Conservation (phyloP, 2,888 invertebrate genomes). For the Plutella xylostella region DNA sequence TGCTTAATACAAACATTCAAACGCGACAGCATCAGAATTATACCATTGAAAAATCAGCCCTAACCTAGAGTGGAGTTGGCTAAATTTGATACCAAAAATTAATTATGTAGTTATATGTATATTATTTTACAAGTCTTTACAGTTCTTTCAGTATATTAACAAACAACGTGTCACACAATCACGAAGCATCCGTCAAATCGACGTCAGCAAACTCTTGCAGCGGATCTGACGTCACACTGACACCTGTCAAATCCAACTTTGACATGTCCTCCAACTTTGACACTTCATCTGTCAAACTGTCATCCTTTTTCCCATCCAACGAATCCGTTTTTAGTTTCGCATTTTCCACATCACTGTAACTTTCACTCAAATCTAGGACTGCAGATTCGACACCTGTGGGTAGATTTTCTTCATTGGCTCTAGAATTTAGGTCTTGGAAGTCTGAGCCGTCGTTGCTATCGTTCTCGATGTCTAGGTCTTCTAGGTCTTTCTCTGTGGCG, state of each 20-base stretch:
- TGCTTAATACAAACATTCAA: no score
- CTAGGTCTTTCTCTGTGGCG: constrained; percentile 37
- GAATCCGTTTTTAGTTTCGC: neutral
- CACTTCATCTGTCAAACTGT: neutral
- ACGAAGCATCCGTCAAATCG: constrained; percentile 33
- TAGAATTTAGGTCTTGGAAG: constrained; percentile 3
- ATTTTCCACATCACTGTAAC: no score
- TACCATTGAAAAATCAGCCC: no score
- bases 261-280: no score
- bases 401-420: neutral
- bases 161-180: constrained; percentile 40
- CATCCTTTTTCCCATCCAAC: neutral
- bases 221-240: constrained; percentile 6
- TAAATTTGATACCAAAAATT: no score
- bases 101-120: no score
- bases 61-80: no score
- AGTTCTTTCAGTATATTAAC: constrained; percentile 26
- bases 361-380: neutral
- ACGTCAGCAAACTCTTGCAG: constrained; percentile 37
- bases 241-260: no score
- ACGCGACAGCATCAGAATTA: no score
- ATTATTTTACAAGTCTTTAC: neutral
- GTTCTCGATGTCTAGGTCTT: constrained; percentile 29
- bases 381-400: neutral
- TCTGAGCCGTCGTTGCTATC: constrained; percentile 28